A percentile compares a stretch with the other conserved stretches of the same genome.
phyloP scores from a whole-genome alignment of 1,140 invertebrate species.

The Anadara kagoshimensis region DNA sequence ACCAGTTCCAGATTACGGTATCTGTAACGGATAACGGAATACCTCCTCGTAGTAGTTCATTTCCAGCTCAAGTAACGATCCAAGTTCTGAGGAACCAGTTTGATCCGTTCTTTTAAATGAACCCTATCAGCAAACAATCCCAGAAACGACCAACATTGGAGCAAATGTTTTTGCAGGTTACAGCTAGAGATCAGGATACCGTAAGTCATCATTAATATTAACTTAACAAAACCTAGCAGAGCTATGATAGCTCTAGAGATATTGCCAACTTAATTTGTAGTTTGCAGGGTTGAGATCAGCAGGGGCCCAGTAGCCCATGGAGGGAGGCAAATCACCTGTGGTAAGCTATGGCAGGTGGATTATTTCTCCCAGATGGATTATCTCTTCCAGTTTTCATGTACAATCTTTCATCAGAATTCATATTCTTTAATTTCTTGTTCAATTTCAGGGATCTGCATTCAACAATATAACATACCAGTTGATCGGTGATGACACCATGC shows the following conservation, averaged over 20 bases:
- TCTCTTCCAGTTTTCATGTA: too few species aligned
- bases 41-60: conserved; percentile 32
- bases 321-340: too few species aligned
- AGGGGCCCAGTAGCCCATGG: too few species aligned
- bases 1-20: conserved; percentile 39
- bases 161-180: conserved; percentile 47
- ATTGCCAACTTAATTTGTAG: too few species aligned
- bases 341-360: too few species aligned
- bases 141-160: conserved; percentile 43
- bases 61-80: conserved; percentile 47
- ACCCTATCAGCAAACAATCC: conserved; percentile 47
- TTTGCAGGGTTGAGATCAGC: too few species aligned
- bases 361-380: too few species aligned
- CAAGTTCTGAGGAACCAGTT: conserved; percentile 54
- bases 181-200: conserved; percentile 58
- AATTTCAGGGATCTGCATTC: too few species aligned
- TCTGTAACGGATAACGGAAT: conserved; percentile 45
- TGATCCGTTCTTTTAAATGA: conserved; percentile 47
- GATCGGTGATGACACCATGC: conserved; percentile 59
- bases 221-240: too few species aligned
- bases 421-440: too few species aligned
- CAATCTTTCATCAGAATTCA: too few species aligned
- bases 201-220: conserved; percentile 16
- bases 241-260: too few species aligned
- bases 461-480: conserved; percentile 36